These are phyloP conservation scores for Sebastes minor DNA, from an alignment of 2,797 vertebrate species.

Conservation along the genomic window DNA sequence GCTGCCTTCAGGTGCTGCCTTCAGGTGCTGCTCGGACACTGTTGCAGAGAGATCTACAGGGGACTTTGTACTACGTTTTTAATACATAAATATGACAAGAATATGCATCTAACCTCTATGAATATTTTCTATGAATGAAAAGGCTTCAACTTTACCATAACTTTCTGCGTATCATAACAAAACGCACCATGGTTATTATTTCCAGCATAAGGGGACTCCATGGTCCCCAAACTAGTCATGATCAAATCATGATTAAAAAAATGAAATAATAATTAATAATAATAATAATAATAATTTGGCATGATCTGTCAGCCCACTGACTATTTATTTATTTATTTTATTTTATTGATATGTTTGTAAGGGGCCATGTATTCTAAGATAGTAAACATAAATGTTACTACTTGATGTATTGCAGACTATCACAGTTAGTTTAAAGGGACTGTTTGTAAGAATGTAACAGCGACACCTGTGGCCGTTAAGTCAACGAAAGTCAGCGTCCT, in stretches of 20 bases:
- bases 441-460: too few species aligned
- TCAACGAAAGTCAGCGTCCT: too few species aligned
- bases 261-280: too few species aligned
- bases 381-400: not conserved
- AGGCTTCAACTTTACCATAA: not conserved
- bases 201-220: not conserved
- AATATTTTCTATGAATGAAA: too few species aligned
- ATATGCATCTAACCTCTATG: not conserved
- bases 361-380: not conserved
- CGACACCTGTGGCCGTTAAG: too few species aligned
- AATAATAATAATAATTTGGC: too few species aligned
- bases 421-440: not conserved
- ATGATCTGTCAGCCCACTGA: not conserved
- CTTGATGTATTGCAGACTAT: not conserved
- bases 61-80: not conserved
- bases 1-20: constrained; percentile 40
- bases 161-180: not conserved
- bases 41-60: not conserved
- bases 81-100: not conserved
- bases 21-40: constrained; percentile 40
- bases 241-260: not conserved
- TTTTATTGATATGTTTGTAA: not conserved
- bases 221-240: not conserved
- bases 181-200: not conserved
- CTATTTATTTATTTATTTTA: not conserved